Conservation (phyloP, 2,113 vertebrate species). For the Pterocles burchelli region DNA sequence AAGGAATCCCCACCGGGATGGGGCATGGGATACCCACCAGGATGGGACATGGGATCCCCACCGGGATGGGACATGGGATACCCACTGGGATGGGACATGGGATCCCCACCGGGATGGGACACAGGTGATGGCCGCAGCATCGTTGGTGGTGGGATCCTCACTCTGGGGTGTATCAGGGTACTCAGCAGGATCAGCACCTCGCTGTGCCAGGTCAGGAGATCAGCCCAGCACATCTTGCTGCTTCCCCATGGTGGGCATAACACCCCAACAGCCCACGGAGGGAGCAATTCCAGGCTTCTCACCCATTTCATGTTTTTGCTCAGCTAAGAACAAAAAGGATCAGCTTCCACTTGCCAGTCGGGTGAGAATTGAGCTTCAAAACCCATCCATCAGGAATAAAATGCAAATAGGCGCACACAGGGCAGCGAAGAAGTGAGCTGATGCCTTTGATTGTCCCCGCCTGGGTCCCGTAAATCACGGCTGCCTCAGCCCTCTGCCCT, state of each 20-base stretch:
- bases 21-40: too few relatives aligned
- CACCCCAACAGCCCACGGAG: fast-evolving
- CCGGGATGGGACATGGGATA: too few relatives aligned
- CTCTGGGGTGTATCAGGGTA: too few relatives aligned
- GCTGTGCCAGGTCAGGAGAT: too few relatives aligned
- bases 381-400: background rate
- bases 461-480: conserved; percentile 44
- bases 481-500: background rate
- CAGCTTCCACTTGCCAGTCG: background rate
- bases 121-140: too few relatives aligned
- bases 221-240: too few relatives aligned
- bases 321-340: background rate
- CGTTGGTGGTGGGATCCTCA: too few relatives aligned
- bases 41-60: too few relatives aligned
- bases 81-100: too few relatives aligned
- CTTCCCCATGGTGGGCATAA: fast-evolving
- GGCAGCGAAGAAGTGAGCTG: conserved; percentile 21
- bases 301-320: background rate
- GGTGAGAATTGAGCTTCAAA: background rate
- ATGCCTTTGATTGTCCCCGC: conserved; percentile 48
- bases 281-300: background rate
- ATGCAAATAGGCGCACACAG: background rate
- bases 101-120: too few relatives aligned
- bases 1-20: too few relatives aligned
- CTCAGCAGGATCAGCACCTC: too few relatives aligned